Conservation (phyloP, 2,797 vertebrate genomes). For the Gouania willdenowi region DNA sequence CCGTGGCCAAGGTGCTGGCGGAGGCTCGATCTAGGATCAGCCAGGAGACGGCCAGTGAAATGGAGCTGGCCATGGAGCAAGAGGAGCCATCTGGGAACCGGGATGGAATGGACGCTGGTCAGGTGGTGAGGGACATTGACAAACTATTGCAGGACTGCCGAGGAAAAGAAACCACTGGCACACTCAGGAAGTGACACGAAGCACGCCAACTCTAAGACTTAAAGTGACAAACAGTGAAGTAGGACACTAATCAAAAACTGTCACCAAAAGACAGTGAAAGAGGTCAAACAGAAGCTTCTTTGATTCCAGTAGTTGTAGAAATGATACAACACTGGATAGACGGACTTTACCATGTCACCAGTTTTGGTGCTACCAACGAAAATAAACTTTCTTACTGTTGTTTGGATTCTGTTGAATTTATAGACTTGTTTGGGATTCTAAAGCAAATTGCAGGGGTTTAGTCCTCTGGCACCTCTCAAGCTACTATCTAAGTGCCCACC, state of each 20-base stretch:
- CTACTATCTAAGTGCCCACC: slow-evolving; percentile 98
- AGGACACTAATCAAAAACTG: slow-evolving; percentile 52
- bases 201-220: slow-evolving; percentile 12
- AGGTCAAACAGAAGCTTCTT: slow-evolving; percentile 48
- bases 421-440: slow-evolving; percentile 78
- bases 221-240: slow-evolving; percentile 45
- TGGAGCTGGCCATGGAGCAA: slow-evolving; percentile 88
- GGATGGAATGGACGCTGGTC: slow-evolving; percentile 91
- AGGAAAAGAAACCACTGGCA: slow-evolving; percentile 86
- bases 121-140: slow-evolving; percentile 98
- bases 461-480: slow-evolving; percentile 89
- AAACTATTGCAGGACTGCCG: slow-evolving; percentile 99
- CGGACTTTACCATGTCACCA: slow-evolving; percentile 42
- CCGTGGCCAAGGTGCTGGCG: slow-evolving; percentile 92
- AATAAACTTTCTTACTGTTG: slow-evolving; percentile 53
- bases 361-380: slow-evolving; percentile 43
- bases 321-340: slow-evolving; percentile 38
- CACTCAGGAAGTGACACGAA: slow-evolving; percentile 87
- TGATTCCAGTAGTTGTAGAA: slow-evolving; percentile 58
- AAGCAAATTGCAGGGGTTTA: slow-evolving; percentile 82
- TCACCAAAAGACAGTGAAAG: slow-evolving; percentile 64
- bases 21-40: slow-evolving; percentile 91
- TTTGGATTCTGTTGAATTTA: slow-evolving; percentile 68
- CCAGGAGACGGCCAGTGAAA: slow-evolving; percentile 87
- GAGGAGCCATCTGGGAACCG: slow-evolving; percentile 75